Conservation (phyloP, 2,888 invertebrate genomes). For the Acrobasis repandana region DNA sequence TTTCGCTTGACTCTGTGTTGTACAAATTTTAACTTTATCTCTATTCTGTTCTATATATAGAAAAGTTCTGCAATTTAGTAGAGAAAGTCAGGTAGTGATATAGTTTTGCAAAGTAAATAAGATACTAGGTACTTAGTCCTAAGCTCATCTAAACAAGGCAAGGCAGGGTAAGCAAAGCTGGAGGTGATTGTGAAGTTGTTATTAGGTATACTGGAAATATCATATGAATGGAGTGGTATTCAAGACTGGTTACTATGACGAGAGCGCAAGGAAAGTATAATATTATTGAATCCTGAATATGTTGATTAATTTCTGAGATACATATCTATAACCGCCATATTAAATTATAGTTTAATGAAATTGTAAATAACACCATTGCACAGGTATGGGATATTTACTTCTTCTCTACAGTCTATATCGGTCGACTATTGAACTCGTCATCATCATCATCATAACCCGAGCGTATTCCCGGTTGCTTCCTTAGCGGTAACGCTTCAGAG, state of each 20-base stretch:
- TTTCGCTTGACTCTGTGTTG: too few relatives aligned
- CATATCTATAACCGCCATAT: not conserved
- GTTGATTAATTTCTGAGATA: not conserved
- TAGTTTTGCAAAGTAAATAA: not conserved
- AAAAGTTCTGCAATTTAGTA: too few relatives aligned
- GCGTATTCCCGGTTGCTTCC: too few relatives aligned
- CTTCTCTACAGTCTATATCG: too few relatives aligned
- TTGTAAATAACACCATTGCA: too few relatives aligned
- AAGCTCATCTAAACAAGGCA: not conserved
- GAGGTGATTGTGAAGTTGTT: slow-evolving; percentile 15
- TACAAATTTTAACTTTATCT: too few relatives aligned
- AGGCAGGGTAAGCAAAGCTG: not conserved
- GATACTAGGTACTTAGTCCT: not conserved
- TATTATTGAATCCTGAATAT: not conserved
- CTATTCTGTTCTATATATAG: too few relatives aligned
- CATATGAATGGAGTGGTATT: slow-evolving; percentile 13
- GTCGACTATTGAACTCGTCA: too few relatives aligned
- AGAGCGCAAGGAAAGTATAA: not conserved
- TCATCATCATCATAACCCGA: too few relatives aligned
- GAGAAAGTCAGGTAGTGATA: not conserved
- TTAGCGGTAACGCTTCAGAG: too few relatives aligned
- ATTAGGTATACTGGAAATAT: slow-evolving; percentile 9
- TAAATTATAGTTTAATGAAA: too few relatives aligned
- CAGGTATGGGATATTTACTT: too few relatives aligned
- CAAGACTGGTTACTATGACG: slow-evolving; percentile 4